Base-by-base conservation (phyloP, 2,888 invertebrate species). In the Sphaeridia pumilis region DNA sequence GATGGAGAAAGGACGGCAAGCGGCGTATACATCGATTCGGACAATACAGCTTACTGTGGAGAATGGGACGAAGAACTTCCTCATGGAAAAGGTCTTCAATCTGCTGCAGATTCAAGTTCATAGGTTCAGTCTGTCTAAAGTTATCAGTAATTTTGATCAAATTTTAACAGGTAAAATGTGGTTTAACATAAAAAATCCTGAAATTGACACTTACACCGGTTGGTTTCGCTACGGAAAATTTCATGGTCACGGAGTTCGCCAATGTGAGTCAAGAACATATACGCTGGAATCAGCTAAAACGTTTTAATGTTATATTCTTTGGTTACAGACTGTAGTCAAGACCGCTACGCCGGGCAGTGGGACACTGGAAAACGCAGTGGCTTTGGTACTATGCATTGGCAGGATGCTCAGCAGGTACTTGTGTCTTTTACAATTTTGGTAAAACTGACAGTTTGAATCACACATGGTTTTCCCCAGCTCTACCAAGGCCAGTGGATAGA, bases 311-410 rank as follows among this genome's bases (percentile, higher is more conserved):
- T n/a, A n/a, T n/a, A n/a, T n/a, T n/a, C n/a, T 10, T 31, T 7
- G 31, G 5, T 38, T 17, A 17, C 21, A 51, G 50, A 51, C 27
- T 20, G 20, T 38, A 46, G 36, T 27, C 48, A 49, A 10, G 57
- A 54, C 28, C 14, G 50, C 2, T 63, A 60, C 42, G 50, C 62
- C 12, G 64, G 64, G 10, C 52, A 56, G 21, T 64, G 61, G 58
- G 31, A 36, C 1, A 20, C 52, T 2, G 62, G 62, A 12, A n/a
- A 28, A 14, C 36, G 64, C 5, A 49, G 46, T 44, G 64, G 62
- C 1, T 51, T 47, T 21, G 64, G 62, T 34, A 62, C 61, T 4
- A 64, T 64, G 61, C 54, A 61, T 17, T 64, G 62, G 62, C 49
- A 56, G 1, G 51, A 53, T 7, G 58, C 61, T 31, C 28, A 58